These are phyloP conservation scores for Asobara japonica DNA, from an alignment of 1,140 invertebrate genomes.

Conservation along the genomic window DNA sequence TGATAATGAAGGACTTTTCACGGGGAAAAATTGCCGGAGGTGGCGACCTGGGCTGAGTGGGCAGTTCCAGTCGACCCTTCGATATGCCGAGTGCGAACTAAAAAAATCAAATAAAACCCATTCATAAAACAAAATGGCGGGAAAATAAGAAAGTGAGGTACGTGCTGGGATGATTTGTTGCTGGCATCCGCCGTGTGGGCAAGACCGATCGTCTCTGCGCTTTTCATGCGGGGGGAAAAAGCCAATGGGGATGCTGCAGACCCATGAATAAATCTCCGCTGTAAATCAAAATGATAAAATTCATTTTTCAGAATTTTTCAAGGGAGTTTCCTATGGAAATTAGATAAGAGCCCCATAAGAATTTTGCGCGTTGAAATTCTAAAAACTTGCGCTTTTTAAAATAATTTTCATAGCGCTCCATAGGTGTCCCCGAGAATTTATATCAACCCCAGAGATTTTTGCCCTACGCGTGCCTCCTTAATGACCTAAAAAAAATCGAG, in stretches of 20 bases:
- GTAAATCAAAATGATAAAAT: slow-evolving; percentile 6
- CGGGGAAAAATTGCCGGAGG: slow-evolving; percentile 27
- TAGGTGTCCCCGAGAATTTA: too few species aligned
- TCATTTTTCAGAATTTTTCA: not conserved
- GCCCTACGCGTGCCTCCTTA: too few species aligned
- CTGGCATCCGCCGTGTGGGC: slow-evolving; percentile 28
- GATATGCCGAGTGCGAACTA: not conserved
- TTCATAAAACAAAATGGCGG: not conserved
- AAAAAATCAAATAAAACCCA: not conserved
- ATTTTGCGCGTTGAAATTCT: too few species aligned
- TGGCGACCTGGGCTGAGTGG: slow-evolving; percentile 21
- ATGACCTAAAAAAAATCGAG: too few species aligned
- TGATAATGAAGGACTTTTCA: slow-evolving; percentile 35
- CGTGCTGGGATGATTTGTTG: slow-evolving; percentile 36
- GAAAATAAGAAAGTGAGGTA: slow-evolving; percentile 10
- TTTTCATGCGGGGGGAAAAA: not conserved
- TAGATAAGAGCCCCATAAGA: not conserved
- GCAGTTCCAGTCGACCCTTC: slow-evolving; percentile 4
- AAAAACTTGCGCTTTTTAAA: too few species aligned
- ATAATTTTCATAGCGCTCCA: too few species aligned
- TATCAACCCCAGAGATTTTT: too few species aligned
- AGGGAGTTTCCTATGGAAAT: not conserved
- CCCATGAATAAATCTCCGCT: not conserved
- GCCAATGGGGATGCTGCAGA: not conserved
- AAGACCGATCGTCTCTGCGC: slow-evolving; percentile 33